Conservation (phyloP, 2,888 invertebrate genomes). For the Agonopterix alstromeriana region DNA sequence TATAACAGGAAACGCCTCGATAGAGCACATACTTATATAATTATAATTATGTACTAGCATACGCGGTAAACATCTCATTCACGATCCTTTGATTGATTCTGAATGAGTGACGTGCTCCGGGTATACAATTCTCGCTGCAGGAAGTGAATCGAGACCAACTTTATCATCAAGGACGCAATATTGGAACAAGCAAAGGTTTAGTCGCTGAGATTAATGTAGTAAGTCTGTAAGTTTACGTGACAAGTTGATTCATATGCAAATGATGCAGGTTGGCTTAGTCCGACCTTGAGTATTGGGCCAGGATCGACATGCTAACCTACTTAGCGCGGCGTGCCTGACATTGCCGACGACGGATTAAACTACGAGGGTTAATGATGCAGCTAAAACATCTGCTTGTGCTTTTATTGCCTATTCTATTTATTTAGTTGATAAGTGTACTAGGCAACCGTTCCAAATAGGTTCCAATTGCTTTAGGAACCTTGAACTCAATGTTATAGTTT, state of each 20-base stretch:
- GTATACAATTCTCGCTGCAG: constrained; percentile 65
- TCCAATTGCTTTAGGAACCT: neutral
- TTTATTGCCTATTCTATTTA: too few species aligned
- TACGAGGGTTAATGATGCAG: constrained; percentile 14
- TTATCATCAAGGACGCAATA: constrained; percentile 55
- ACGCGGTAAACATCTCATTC: constrained; percentile 67
- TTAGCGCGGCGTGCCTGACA: constrained; percentile 56
- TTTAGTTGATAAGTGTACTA: too few species aligned
- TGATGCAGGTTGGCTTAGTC: constrained; percentile 6
- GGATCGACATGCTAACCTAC: constrained; percentile 61
- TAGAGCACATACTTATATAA: constrained; percentile 25
- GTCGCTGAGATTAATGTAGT: neutral
- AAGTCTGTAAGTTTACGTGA: neutral
- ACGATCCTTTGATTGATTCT: constrained; percentile 68
- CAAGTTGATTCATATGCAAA: neutral
- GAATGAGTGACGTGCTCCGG: constrained; percentile 70
- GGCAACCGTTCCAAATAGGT: neutral
- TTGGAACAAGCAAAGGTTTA: constrained; percentile 3
- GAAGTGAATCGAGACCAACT: constrained; percentile 64
- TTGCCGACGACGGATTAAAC: constrained; percentile 50
- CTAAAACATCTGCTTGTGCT: too few species aligned
- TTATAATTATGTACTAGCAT: constrained; percentile 28
- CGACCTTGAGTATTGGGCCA: constrained; percentile 47
- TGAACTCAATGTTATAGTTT: neutral
- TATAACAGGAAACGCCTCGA: constrained; percentile 55